Evolutionary conservation across 2,888 invertebrate genomes (phyloP).

Genomic region (Phengaris arion): DNA sequence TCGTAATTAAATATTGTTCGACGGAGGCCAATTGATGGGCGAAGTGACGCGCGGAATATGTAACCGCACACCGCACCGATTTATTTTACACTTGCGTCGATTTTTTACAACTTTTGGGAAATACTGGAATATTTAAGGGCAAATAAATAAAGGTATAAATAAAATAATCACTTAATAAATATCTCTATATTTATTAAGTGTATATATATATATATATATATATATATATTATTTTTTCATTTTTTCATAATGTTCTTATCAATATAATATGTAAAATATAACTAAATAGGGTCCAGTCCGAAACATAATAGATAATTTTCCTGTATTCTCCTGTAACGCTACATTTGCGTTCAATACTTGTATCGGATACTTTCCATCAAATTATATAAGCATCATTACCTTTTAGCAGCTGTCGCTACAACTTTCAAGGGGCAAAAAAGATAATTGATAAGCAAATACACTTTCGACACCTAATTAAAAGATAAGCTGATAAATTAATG

Average conservation of each 20-base stretch:
- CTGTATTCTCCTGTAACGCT: constrained; percentile 41
- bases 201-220: too few species aligned
- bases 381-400: constrained; percentile 65
- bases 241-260: too few species aligned
- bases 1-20: constrained; percentile 17
- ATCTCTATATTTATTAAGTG: too few species aligned
- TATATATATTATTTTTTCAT: too few species aligned
- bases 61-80: constrained; percentile 1
- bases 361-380: constrained; percentile 57
- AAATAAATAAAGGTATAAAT: too few species aligned
- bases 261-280: background rate
- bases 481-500: too few species aligned
- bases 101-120: background rate
- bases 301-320: background rate
- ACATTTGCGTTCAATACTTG: constrained; percentile 57
- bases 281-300: background rate
- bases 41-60: constrained; percentile 7
- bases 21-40: background rate
- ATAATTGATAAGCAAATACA: background rate
- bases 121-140: background rate
- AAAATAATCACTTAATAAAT: too few species aligned
- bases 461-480: too few species aligned
- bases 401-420: constrained; percentile 55
- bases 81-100: background rate
- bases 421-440: constrained; percentile 24